Evolutionary conservation across 2,113 vertebrate species (phyloP), one percentile per base, ranked within the genome.

Genomic region (Callipepla squamata): DNA sequence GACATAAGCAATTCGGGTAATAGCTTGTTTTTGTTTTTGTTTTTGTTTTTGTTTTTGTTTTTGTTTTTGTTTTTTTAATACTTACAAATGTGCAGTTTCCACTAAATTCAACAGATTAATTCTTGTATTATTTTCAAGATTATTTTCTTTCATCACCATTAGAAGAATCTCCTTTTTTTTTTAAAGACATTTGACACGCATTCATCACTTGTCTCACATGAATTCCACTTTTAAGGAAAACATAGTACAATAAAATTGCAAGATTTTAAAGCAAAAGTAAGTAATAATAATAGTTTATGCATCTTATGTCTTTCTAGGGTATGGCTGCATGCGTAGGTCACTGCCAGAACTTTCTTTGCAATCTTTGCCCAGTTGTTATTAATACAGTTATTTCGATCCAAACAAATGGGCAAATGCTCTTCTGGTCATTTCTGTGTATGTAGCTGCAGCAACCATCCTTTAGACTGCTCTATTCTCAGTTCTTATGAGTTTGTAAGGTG

Each of bases 141-240:
- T 20, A 34, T n/a, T 75, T 63, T 75, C 59, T 48, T 11, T 45
- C 11, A 7, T 75, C 5, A 5, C 13, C 15, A 38, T 23, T n/a
- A 80, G 20, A 59, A 65, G 20, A 55, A 91, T 45, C 21, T 13
- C 9, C 12, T 67, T 28, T 23, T 17, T 53, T 32, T 53, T 82
- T 70, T 25, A 6, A 80, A 74, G 44, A 40, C 11, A 75, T 67
- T 19, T 88, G 23, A 74, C 20, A 21, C 23, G 8, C 47, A 53
- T 20, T 75, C 17, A 63, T 77, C 51, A 72, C 5, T 51, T 42
- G 42, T 36, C 82, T 92, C 0, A 0, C 61, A 48, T 75, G 72
- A 14, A 65, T 88, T 86, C n/a, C 28, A 17, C 40, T 93, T 86
- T 57, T 68, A 68, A 63, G 80, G 44, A 72, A 84, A 90, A 59